phyloP scores from a whole-genome alignment of 2,888 invertebrate species.

The Chalcis sispes region DNA sequence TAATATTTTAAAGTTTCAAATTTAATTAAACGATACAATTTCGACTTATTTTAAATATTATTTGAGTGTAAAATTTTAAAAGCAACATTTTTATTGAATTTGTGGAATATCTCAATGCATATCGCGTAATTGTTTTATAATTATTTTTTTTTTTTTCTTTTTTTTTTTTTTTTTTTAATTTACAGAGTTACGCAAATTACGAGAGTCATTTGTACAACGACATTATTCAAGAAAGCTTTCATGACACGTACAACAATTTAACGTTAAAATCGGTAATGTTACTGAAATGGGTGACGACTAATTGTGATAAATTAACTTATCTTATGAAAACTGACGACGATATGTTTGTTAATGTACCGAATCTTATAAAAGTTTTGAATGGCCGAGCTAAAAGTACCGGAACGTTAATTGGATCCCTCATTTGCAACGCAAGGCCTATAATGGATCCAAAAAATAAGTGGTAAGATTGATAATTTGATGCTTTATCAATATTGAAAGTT shows the following conservation, averaged over 20 bases:
- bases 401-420: slow-evolving; percentile 85
- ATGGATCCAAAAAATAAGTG: slow-evolving; percentile 86
- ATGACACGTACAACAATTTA: slow-evolving; percentile 91
- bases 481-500: no score
- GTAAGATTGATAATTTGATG: no score
- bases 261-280: slow-evolving; percentile 91
- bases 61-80: no score
- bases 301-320: slow-evolving; percentile 82
- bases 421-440: slow-evolving; percentile 87
- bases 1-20: no score
- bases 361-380: slow-evolving; percentile 77
- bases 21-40: no score
- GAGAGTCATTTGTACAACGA: slow-evolving; percentile 85
- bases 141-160: not conserved
- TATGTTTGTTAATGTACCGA: slow-evolving; percentile 88
- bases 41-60: no score
- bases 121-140: no score
- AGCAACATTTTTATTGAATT: no score
- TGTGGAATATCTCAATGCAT: no score
- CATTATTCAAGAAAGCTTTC: slow-evolving; percentile 88
- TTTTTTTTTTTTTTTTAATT: not conserved
- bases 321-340: slow-evolving; percentile 92
- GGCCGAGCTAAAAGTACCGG: slow-evolving; percentile 71
- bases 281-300: slow-evolving; percentile 86
- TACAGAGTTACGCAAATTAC: slow-evolving; percentile 80